phyloP scores from a whole-genome alignment of 2,888 invertebrate genomes.

The Clunio marinus region DNA sequence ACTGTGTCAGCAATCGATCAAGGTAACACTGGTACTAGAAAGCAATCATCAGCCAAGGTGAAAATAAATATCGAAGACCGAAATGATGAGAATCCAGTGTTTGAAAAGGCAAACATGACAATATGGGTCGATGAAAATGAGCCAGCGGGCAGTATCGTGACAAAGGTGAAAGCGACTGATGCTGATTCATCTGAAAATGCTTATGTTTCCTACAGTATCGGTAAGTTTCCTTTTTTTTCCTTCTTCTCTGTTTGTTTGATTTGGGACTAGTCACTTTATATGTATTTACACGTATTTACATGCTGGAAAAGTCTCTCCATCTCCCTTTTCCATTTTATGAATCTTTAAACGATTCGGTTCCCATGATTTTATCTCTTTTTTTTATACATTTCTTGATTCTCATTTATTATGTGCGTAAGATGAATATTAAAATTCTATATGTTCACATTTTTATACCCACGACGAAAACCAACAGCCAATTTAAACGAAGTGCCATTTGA shows the following conservation, averaged over 20 bases:
- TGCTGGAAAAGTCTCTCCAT: too few species aligned
- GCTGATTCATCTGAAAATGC: slow-evolving; percentile 91
- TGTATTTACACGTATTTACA: too few species aligned
- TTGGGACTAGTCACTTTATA: not conserved
- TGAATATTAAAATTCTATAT: too few species aligned
- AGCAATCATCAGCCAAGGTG: slow-evolving; percentile 86
- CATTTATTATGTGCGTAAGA: too few species aligned
- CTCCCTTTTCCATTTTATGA: not conserved
- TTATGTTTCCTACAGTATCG: slow-evolving; percentile 90
- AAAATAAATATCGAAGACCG: slow-evolving; percentile 84
- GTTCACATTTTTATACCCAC: too few species aligned
- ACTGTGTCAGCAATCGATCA: slow-evolving; percentile 88
- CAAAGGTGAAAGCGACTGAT: slow-evolving; percentile 80
- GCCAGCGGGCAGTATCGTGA: slow-evolving; percentile 77
- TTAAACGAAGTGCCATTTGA: slow-evolving; percentile 89
- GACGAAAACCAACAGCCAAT: too few species aligned
- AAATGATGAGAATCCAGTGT: slow-evolving; percentile 91
- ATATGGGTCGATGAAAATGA: slow-evolving; percentile 83
- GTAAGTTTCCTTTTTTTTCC: slow-evolving; percentile 45
- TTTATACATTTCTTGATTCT: slow-evolving; percentile 3
- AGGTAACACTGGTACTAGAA: slow-evolving; percentile 74
- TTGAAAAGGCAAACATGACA: slow-evolving; percentile 65
- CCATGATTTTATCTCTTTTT: not conserved
- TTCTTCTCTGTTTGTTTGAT: not conserved
- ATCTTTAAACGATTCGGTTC: too few species aligned